Percentiles rank a stretch among this genome's conserved stretches.
phyloP scores from a whole-genome alignment of 2,113 vertebrate species.

The Alectura lathami region DNA sequence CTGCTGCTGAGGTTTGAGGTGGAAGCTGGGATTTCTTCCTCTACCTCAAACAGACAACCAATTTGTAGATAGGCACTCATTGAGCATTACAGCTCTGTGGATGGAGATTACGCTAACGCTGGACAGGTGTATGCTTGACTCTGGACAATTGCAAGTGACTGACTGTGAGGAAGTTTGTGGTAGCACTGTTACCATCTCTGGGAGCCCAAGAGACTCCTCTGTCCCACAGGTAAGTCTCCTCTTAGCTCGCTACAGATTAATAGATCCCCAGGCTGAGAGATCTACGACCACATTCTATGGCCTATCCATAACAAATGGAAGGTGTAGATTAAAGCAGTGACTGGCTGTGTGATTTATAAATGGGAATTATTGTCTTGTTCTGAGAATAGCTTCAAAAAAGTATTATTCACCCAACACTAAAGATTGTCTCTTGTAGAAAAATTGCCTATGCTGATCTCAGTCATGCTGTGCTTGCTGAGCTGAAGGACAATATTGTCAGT shows the following conservation, averaged over 20 bases:
- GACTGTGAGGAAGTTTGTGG: neutral
- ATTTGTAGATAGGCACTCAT: neutral
- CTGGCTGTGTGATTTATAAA: neutral
- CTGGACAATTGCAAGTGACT: neutral
- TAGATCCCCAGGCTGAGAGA: neutral
- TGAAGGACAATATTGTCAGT: neutral
- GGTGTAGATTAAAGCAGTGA: slow-evolving; percentile 25
- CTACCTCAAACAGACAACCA: neutral
- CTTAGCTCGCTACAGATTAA: neutral
- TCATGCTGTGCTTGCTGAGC: neutral
- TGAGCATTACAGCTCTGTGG: neutral
- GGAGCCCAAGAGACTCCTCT: neutral
- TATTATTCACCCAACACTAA: neutral
- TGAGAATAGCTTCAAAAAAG: slow-evolving; percentile 1
- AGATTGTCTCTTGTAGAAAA: neutral
- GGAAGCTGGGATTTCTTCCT: neutral
- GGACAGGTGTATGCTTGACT: neutral
- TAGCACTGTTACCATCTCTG: neutral
- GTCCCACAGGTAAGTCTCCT: neutral
- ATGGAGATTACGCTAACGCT: neutral
- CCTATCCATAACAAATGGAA: slow-evolving; percentile 24
- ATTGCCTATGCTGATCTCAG: neutral
- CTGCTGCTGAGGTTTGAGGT: neutral
- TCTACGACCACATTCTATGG: neutral
- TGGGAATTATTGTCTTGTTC: slow-evolving; percentile 18